A percentile compares a stretch with the other conserved stretches of the same genome.
These are phyloP conservation scores for Ispidina picta DNA, from an alignment of 2,797 vertebrate species.

Conservation along the genomic window DNA sequence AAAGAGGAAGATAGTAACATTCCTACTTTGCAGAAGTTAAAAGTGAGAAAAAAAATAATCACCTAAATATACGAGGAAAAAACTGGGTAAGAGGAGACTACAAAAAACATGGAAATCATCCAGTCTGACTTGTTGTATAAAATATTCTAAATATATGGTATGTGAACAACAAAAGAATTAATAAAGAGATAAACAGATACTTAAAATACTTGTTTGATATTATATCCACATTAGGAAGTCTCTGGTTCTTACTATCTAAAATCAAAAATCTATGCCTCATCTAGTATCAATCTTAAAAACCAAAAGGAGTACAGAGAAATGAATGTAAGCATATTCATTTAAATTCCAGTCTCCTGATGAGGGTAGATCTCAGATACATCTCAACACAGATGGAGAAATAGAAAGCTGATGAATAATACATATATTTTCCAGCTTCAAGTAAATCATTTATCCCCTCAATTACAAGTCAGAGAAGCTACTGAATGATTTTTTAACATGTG, in stretches of 20 bases:
- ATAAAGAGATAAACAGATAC: neutral
- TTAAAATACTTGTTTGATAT: neutral
- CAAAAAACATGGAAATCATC: neutral
- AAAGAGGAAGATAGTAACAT: neutral
- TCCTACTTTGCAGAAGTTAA: neutral
- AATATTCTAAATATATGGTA: neutral
- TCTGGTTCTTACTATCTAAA: neutral
- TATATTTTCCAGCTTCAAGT: slow-evolving; percentile 26
- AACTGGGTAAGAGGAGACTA: neutral
- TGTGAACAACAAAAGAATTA: neutral
- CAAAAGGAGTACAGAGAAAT: slow-evolving; percentile 12
- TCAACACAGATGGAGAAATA: neutral
- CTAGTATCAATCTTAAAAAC: neutral
- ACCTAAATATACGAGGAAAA: neutral
- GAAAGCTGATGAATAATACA: slow-evolving; percentile 42
- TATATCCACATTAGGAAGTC: neutral
- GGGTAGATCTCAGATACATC: neutral
- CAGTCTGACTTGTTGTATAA: neutral
- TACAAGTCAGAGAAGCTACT: slow-evolving; percentile 23
- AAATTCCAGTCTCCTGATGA: slow-evolving; percentile 11
- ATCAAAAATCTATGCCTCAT: neutral
- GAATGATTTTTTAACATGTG: neutral
- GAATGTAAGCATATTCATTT: neutral
- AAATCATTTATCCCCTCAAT: slow-evolving; percentile 17
- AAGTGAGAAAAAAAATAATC: neutral